Percentiles rank a stretch among this genome's conserved stretches.
Conservation (phyloP, 2,888 invertebrate genomes). For the Halictus ligatus region DNA sequence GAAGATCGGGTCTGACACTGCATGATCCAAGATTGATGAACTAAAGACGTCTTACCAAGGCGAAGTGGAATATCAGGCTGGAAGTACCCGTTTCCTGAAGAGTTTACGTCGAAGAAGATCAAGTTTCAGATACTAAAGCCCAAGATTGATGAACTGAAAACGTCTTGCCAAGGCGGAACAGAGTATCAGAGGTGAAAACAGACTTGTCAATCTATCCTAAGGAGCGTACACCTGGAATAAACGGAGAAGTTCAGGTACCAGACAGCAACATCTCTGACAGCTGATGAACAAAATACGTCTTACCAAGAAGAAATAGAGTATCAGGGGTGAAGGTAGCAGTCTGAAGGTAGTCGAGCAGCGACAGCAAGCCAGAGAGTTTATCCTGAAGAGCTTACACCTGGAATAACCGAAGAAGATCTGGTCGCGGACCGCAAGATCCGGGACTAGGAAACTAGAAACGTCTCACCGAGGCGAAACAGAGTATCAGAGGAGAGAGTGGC, state of each 20-base stretch:
- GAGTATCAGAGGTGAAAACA: too few relatives aligned
- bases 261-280: too few relatives aligned
- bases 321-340: background rate
- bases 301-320: background rate
- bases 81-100: too few relatives aligned
- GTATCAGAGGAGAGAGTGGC: background rate
- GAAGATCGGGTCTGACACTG: background rate
- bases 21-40: background rate
- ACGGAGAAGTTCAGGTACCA: too few relatives aligned
- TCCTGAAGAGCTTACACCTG: background rate
- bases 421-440: background rate
- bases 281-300: background rate
- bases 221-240: too few relatives aligned
- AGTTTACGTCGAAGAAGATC: too few relatives aligned
- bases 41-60: background rate
- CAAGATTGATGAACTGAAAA: too few relatives aligned
- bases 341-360: too few relatives aligned
- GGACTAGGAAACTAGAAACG: background rate
- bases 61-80: too few relatives aligned
- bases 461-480: background rate
- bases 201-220: too few relatives aligned
- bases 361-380: background rate
- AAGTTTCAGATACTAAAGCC: too few relatives aligned
- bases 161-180: too few relatives aligned
- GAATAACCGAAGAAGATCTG: background rate